Evolutionary conservation across 30 jellyfish, hydroid and myxozoan genomes (phyloP).

Genomic region (Hydra vulgaris): DNA sequence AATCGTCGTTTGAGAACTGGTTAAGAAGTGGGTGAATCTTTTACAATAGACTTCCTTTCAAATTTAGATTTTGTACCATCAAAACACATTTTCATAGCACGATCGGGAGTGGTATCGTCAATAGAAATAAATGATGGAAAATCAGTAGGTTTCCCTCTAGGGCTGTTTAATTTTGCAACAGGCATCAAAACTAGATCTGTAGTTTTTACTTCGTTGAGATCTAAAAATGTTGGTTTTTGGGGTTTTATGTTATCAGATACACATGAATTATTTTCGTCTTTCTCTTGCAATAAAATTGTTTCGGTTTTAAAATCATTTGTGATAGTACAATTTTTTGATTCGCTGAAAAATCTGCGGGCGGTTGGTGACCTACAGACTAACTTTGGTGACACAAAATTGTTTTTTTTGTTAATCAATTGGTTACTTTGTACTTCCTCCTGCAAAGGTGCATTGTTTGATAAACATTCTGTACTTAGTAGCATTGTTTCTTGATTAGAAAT

Average conservation of each 20-base stretch:
- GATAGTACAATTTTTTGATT: background rate
- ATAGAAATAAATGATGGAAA: constrained; percentile 27
- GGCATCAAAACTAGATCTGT: constrained; percentile 14
- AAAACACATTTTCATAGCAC: background rate
- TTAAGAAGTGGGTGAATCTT: background rate
- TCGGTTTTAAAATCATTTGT: background rate
- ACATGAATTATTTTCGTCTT: background rate
- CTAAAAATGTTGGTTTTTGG: background rate
- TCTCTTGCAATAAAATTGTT: background rate
- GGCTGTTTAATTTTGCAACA: background rate
- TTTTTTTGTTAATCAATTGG: background rate
- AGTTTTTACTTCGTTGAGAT: background rate
- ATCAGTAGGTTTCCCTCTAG: constrained; percentile 13
- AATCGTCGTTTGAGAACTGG: too few relatives aligned
- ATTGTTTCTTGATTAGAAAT: background rate
- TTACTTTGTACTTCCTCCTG: background rate
- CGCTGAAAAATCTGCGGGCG: background rate
- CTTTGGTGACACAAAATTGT: background rate
- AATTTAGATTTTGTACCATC: background rate
- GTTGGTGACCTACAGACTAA: constrained; percentile 8
- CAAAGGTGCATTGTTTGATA: background rate
- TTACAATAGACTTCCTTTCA: background rate
- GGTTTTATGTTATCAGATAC: background rate
- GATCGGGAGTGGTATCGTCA: background rate
- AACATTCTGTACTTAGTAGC: background rate